Evolutionary conservation across 2,888 invertebrate species (phyloP), one percentile per base, ranked within the genome.

Genomic region (Lutraria lutraria): DNA sequence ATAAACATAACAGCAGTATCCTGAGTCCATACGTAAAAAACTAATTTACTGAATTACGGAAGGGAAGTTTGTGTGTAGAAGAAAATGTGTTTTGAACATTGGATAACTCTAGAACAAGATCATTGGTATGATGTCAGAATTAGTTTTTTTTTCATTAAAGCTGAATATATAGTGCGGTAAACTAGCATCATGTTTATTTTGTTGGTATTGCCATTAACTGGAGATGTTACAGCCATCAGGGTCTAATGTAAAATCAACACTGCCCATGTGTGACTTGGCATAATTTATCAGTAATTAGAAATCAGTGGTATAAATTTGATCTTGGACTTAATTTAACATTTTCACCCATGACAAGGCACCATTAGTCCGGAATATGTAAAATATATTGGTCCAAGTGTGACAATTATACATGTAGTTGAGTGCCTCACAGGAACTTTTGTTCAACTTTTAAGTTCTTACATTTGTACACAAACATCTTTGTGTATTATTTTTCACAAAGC

Each of bases 181-280:
- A 31, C 13, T 31, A 76, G 31, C 31, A 34, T 76, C 19, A 34
- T 76, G 31, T 34, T 76, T 34, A 15, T 76, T 6, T 34, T 76
- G 76, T 76, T 76, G 76, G 76, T 25, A 31, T 34, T 76, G 76
- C 16, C 34, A 76, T 34, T 76, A n/a, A 76, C 34, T 76, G 76
- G 34, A 76, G 25, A 76, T 76, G 76, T 76, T n/a, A 34, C 34
- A 16, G 31, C 34, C n/a, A n/a, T 8, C 34, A 34, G 10, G 34
- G 31, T 15, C 15, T 76, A 76, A 76, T 76, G 76, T 76, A 76
- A 76, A 76, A n/a, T 79, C 80, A 85, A 85, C 31, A 79, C 43
- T 80, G 80, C 34, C 79, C 80, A 79, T 25, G 79, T 85, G 85
- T 85, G 85, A 85, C 85, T 60, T 21, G 85, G 85, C 85, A 85